Evolutionary conservation across 1,140 invertebrate species (phyloP), one percentile per base, ranked within the genome.

Genomic region (Holcopasites calliopsidis): DNA sequence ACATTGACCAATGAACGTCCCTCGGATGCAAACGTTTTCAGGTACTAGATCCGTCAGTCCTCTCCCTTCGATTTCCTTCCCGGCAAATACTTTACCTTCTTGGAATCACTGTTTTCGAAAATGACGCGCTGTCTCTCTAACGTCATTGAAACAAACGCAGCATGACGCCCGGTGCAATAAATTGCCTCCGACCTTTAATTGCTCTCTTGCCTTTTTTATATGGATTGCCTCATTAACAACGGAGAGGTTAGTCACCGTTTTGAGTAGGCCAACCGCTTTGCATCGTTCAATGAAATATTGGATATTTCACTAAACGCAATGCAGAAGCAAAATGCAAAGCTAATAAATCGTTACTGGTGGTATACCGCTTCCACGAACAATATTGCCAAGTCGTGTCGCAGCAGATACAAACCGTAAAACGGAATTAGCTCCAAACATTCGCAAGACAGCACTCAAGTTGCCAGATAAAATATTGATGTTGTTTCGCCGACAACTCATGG

Each of bases 1-100:
- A 38, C 72, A 69, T 75, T 69, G 52, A 60, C 54, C 44, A 58
- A 69, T 49, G 42, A 58, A 74, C 50, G 50, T 66, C 38, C 54
- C 42, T 60, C 38, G 18, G n/a, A 18, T 21, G 23, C 7, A 28
- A 74, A 57, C 31, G 7, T 61, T 16, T 1, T 66, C 40, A 35
- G 61, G 47, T 38, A 31, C 66, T 66, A 0, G 21, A 16, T 47
- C 31, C 62, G 44, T 66, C 16, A 23, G 6, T 49, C 50, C 28
- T 66, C 40, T 16, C 38, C 50, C 28, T 62, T 73, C 3, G 10
- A 26, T 28, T 49, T 50, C 4, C 18, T 31, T 21, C 44, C 26
- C 0, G 28, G 0, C 3, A 13, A 52, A 42, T 18, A 49, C 0
- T 10, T 40, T 2, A 0, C 26, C 1, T 13, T 54, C n/a, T 38